Percentiles rank a stretch among this genome's conserved stretches.
These are phyloP conservation scores for Caenorhabditis zanzibari DNA, from an alignment of 2,888 invertebrate species.

Conservation along the genomic window DNA sequence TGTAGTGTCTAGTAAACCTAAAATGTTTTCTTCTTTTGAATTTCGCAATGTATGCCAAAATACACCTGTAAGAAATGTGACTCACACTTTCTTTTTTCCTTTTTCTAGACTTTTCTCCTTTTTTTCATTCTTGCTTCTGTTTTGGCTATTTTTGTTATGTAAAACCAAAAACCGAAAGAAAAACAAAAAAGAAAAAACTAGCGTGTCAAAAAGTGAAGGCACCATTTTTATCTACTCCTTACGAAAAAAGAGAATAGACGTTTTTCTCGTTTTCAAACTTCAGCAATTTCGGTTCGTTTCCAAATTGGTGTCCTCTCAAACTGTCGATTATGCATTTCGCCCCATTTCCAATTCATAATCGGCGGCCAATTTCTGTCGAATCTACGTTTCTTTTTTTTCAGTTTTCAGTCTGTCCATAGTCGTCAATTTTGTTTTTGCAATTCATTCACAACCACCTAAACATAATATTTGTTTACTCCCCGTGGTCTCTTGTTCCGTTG, in stretches of 20 bases:
- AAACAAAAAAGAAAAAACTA: background rate
- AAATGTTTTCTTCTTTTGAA: background rate
- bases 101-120: background rate
- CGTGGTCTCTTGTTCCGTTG: background rate
- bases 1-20: background rate
- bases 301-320: background rate
- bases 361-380: slow-evolving; percentile 6
- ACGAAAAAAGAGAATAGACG: background rate
- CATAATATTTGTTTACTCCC: slow-evolving; percentile 24
- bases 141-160: background rate
- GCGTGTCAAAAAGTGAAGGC: background rate
- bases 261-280: background rate
- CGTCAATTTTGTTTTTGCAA: slow-evolving; percentile 19
- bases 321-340: slow-evolving; percentile 17
- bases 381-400: background rate
- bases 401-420: background rate
- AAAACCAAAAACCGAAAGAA: background rate
- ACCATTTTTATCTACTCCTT: slow-evolving; percentile 15
- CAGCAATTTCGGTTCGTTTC: background rate
- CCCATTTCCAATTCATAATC: slow-evolving; percentile 26
- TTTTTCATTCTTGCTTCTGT: background rate
- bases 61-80: background rate
- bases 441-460: slow-evolving; percentile 17
- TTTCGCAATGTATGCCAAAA: background rate
- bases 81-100: background rate